A percentile compares a stretch with the other conserved stretches of the same genome.
Conservation (phyloP, 23 tunicate species). For the Pegea sp. region DNA sequence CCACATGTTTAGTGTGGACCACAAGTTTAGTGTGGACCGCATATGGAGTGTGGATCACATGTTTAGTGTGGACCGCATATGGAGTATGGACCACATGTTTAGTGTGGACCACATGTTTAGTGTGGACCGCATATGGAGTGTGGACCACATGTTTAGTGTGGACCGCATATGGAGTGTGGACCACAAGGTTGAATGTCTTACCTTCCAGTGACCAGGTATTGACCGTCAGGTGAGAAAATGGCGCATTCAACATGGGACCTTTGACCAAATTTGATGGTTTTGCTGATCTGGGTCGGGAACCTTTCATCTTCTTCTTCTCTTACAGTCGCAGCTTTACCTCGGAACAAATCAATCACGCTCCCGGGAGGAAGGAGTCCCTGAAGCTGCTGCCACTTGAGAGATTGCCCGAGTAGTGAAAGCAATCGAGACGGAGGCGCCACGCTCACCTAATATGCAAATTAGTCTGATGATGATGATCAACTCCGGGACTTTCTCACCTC, state of each 20-base stretch:
- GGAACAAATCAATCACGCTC: slow-evolving; percentile 81
- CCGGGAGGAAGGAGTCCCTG: slow-evolving; percentile 94
- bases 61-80: too few species aligned
- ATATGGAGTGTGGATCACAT: too few species aligned
- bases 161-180: too few species aligned
- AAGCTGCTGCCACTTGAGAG: slow-evolving; percentile 93
- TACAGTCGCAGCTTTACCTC: slow-evolving; percentile 75
- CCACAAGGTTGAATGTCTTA: slow-evolving; percentile 2
- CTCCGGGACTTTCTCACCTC: slow-evolving; percentile 18
- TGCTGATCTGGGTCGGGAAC: slow-evolving; percentile 79
- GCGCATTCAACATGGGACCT: slow-evolving; percentile 91
- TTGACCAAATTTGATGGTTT: slow-evolving; percentile 81
- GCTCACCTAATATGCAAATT: slow-evolving; percentile 24
- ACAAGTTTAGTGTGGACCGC: too few species aligned
- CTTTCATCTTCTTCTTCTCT: slow-evolving; percentile 83
- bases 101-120: too few species aligned
- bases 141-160: too few species aligned
- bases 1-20: too few species aligned
- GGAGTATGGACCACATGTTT: too few species aligned
- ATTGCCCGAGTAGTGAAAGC: slow-evolving; percentile 87
- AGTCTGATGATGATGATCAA: neutral
- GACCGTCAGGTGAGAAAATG: slow-evolving; percentile 91
- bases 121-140: too few species aligned
- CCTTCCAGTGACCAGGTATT: slow-evolving; percentile 93
- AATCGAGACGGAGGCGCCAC: slow-evolving; percentile 95